Evolutionary conservation across 2,113 vertebrate genomes (phyloP), one percentile per base, ranked within the genome.

Genomic region (Xiphophorus hellerii): DNA sequence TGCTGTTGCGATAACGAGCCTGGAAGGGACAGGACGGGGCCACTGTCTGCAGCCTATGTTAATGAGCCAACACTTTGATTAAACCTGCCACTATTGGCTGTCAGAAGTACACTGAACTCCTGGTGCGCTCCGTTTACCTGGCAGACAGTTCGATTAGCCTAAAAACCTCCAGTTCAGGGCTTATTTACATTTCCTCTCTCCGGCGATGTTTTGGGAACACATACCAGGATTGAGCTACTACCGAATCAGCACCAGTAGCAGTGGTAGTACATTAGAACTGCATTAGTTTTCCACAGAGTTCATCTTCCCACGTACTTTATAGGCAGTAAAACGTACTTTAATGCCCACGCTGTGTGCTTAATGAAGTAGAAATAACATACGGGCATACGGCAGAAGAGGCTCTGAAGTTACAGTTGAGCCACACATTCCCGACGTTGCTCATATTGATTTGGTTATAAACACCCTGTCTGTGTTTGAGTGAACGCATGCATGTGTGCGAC

Each of bases 41-140:
- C 80, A 78, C 82, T 64, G 66, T 77, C 84, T 80, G 77, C 80
- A 76, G 76, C 60, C 72, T 83, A 88, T 90, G 83, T 89, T 89
- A 91, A 93, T 92, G 84, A 92, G 87, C 81, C 86, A 88, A 80
- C 17, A 39, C 82, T 92, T 90, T 92, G 77, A 92, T 92, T 91
- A 91, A 86, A 86, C 64, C 80, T 84, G 80, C 84, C 81, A 83
- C 86, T 71, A 86, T 73, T 20, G 64, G 79, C 83, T 87, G 82
- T 88, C 86, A 83, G 78, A 80, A 81, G 78, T 81, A 64, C 77
- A 73, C 87, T 78, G 82, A 87, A 89, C 83, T 89, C 76, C 78
- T 61, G 62, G 80, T 80, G 88, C 65, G 77, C 85, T 84, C 80
- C 44, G 69, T 90, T 88, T 90, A 89, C 88, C 85, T 84, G 80